Percentiles rank a stretch among this genome's conserved stretches.
Evolutionary conservation across 2,888 invertebrate species (phyloP).

Genomic region (Frankliniella fusca): DNA sequence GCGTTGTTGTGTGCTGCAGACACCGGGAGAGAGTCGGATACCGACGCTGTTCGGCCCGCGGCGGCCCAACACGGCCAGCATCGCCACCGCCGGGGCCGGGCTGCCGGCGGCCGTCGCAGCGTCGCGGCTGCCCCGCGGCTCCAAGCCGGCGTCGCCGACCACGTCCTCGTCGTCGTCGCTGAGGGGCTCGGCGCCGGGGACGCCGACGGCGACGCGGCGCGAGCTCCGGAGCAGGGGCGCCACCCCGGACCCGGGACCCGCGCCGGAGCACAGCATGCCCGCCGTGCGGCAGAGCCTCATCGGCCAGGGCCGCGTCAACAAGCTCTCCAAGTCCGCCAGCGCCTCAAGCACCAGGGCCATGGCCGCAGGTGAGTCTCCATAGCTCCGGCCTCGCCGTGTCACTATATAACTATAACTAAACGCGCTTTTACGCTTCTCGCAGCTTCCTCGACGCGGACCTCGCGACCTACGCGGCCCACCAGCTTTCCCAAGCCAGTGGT

Average conservation of each 20-base stretch:
- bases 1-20: conserved; percentile 38
- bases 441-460: neutral
- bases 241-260: neutral
- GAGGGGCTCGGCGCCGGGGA: neutral
- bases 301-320: neutral
- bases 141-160: neutral
- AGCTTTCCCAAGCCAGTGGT: conserved; percentile 7
- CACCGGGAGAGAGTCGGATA: conserved; percentile 42
- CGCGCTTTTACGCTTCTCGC: neutral
- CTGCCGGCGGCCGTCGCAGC: neutral
- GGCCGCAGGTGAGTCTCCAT: neutral
- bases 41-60: conserved; percentile 38
- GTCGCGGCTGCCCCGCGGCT: neutral
- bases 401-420: too few relatives aligned
- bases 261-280: neutral
- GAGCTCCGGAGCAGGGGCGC: neutral
- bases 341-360: conserved; percentile 15
- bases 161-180: neutral
- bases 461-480: neutral
- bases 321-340: neutral
- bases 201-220: neutral
- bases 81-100: neutral
- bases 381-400: too few relatives aligned
- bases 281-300: neutral
- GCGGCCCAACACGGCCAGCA: neutral